These are phyloP conservation scores for Sciaenops ocellatus DNA, from an alignment of 2,797 vertebrate species.

Conservation along the genomic window DNA sequence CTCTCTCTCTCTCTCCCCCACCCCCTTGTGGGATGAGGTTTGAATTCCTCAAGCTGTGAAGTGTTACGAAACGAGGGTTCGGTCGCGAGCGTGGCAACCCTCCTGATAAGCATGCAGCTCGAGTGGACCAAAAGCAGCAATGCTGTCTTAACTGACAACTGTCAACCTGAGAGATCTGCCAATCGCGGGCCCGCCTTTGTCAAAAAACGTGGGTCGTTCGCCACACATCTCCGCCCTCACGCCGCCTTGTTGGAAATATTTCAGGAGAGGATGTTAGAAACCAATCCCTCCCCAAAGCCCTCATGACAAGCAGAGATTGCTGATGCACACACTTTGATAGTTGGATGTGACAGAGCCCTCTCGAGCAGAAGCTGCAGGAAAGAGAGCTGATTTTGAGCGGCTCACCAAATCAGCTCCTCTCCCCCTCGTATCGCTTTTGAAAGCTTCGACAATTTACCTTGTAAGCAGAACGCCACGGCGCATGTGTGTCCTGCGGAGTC, in stretches of 20 bases:
- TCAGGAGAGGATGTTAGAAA: constrained; percentile 61
- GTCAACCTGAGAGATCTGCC: constrained; percentile 49
- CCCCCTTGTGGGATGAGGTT: constrained; percentile 3
- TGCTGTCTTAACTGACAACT: constrained; percentile 50
- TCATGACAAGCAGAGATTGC: constrained; percentile 64
- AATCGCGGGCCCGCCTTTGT: constrained; percentile 20
- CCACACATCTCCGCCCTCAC: constrained; percentile 26
- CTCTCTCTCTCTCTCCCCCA: neutral
- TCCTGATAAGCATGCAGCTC: constrained; percentile 12
- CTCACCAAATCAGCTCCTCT: constrained; percentile 55
- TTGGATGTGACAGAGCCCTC: constrained; percentile 61
- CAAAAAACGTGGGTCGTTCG: neutral
- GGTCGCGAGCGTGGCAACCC: neutral
- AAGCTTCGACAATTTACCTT: constrained; percentile 66
- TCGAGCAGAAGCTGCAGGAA: constrained; percentile 48
- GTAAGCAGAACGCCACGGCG: constrained; percentile 51
- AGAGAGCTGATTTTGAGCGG: constrained; percentile 29
- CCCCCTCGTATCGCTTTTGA: constrained; percentile 34
- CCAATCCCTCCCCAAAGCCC: constrained; percentile 63
- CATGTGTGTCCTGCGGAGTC: constrained; percentile 28
- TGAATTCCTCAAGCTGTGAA: constrained; percentile 27
- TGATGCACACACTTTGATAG: constrained; percentile 63
- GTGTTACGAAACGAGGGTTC: constrained; percentile 5
- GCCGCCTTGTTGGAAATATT: constrained; percentile 46
- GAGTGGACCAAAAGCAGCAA: constrained; percentile 13